Evolutionary conservation across 2,888 invertebrate species (phyloP), one percentile per base, ranked within the genome.

Genomic region (Aporophyla nigra): DNA sequence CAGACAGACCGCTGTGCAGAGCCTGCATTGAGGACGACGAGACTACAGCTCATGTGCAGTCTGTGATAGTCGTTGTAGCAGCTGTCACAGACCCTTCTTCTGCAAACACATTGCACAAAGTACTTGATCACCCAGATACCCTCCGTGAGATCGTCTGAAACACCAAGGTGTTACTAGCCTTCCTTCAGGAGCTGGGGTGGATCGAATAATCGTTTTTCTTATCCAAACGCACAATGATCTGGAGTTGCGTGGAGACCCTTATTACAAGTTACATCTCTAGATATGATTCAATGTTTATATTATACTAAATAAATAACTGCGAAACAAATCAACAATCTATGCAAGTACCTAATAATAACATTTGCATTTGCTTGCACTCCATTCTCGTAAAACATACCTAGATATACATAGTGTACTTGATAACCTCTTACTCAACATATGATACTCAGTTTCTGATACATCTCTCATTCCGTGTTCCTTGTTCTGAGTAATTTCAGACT

Each of bases 361-460:
- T 59, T 59, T 33, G 58, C 27, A 27, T 58, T 24, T 58, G 10
- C 27, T 33, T 59, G 59, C 43, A 67, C 33, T 14, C 49, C 33
- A 49, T 14, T 43, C 63, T 71, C 12, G 56, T 27, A 27, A 49
- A 51, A 67, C 53, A 51, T 59, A 79, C 33, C 27, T 63, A 77
- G 14, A n/a, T 78, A 67, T 21, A 56, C 10, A 49, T 21, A 62
- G 24, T 6, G 14, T 71, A 14, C 59, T 49, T 63, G 83, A 83
- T 83, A 83, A 83, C 83, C 81, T 84, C 68, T 76, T 51, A 51
- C 76, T 7, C 43, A 75, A 76, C 76, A 77, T 84, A 46, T 74
- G 63, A 80, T 73, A 77, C 67, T 3, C 53, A 33, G 72, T 68
- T 68, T 67, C 80, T 76, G 62, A 61, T 76, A 83, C 14, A 59